phyloP scores from a whole-genome alignment of 1,140 invertebrate species.

The Steinernema khuongi region DNA sequence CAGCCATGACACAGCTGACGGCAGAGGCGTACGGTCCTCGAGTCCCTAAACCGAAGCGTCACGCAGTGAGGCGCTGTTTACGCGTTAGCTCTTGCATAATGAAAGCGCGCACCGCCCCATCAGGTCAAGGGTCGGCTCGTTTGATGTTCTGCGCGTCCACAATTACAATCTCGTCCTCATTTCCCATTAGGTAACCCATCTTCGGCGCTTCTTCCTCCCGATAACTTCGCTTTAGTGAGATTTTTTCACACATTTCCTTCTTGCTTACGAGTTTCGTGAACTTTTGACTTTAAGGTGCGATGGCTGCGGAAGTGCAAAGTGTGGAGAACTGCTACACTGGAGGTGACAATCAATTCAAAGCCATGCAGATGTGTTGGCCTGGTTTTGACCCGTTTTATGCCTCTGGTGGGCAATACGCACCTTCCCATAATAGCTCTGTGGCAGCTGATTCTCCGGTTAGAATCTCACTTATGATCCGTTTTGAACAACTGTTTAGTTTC shows the following conservation, averaged over 20 bases:
- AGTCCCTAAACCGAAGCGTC: background rate
- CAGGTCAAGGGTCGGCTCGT: slow-evolving; percentile 9
- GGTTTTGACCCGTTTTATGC: background rate
- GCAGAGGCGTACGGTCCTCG: background rate
- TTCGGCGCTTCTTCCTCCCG: background rate
- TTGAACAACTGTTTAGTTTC: background rate
- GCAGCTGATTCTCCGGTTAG: background rate
- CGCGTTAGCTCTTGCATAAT: slow-evolving; percentile 13
- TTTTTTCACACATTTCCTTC: background rate
- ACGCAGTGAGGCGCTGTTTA: slow-evolving; percentile 11
- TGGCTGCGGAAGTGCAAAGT: slow-evolving; percentile 9
- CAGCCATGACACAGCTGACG: too few relatives aligned
- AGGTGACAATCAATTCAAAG: background rate
- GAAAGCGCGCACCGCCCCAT: background rate
- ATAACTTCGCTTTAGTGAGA: background rate
- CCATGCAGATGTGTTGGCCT: slow-evolving; percentile 6
- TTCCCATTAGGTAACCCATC: slow-evolving; percentile 1
- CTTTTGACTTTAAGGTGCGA: slow-evolving; percentile 10
- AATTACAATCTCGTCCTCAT: slow-evolving; percentile 12
- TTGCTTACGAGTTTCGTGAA: background rate
- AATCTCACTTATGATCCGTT: background rate
- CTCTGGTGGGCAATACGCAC: background rate
- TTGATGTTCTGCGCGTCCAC: slow-evolving; percentile 1
- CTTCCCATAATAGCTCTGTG: background rate
- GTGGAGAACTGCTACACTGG: slow-evolving; percentile 5